Base-by-base conservation (phyloP, 1,140 invertebrate species). In the Drosophila paulistorum region DNA sequence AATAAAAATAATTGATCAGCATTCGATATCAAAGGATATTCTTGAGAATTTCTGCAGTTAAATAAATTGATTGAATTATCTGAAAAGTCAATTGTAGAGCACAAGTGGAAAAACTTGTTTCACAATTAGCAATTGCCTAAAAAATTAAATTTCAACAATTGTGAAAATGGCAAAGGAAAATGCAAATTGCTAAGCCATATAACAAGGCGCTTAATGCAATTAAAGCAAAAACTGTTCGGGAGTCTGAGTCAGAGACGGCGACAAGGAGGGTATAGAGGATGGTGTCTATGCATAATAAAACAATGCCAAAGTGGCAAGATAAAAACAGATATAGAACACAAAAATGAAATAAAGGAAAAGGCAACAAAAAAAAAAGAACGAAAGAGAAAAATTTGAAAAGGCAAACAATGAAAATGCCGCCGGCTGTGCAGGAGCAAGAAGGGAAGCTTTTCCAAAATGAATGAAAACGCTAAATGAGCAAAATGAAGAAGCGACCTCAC, bases 241-340 rank as follows among this genome's bases (percentile, higher is more conserved):
- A 33, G 9, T 11, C 20, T n/a, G 11, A 55, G 11, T n/a, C 13
- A 6, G 11, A 26, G 13, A 55, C 26, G 59, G 14, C 45, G 17
- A 30, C 54, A n/a, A 14, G 13, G 7, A 20, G 17, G 10, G 17
- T n/a, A 11, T 11, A 11, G 37, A 13, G 37, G 37, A 4, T 14
- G 45, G 17, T 20, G 17, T 23, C 45, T 51, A 51, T 51, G 45
- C 20, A 51, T 57, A 72, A 71, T 78, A 78, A 78, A 78, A 78
- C 75, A 78, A 78, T 78, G 72, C 67, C 67, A 78, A 78, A 71
- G 75, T 78, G 75, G 72, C 72, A 75, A 78, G 75, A 78, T 78
- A 78, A 78, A 78, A 77, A 71, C 74, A 74, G 54, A 61, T 71
- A 66, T 64, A 74, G 64, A 51, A 51, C 45, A 51, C 45, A 51